Percentiles rank a stretch among this genome's conserved stretches.
phyloP scores from a whole-genome alignment of 1,140 invertebrate genomes.

The Zeugodacus cucurbitae region DNA sequence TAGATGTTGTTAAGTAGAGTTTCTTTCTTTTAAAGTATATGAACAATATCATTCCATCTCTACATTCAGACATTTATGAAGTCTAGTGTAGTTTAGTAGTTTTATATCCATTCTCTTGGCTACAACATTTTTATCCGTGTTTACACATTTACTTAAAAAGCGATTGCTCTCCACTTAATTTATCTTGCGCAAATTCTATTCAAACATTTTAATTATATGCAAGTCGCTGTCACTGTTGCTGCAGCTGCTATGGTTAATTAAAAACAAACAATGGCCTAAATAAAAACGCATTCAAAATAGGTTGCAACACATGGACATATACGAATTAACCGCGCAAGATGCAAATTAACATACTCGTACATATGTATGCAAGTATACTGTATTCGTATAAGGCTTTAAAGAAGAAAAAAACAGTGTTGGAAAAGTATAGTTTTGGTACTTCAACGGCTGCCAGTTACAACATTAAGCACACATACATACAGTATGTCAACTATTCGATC shows the following conservation, averaged over 20 bases:
- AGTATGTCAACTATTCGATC: too few species aligned
- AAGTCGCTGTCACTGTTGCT: background rate
- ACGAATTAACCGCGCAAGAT: background rate
- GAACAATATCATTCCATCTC: too few species aligned
- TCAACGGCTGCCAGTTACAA: background rate
- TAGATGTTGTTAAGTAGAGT: too few species aligned
- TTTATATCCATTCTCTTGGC: too few species aligned
- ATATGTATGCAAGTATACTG: background rate
- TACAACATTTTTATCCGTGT: background rate
- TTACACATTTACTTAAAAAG: background rate
- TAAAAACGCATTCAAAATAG: conserved; percentile 20
- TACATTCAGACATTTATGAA: too few species aligned
- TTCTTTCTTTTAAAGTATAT: too few species aligned
- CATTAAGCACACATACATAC: too few species aligned
- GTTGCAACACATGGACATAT: background rate
- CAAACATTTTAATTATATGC: conserved; percentile 20
- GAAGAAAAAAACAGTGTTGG: background rate
- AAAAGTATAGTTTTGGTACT: background rate
- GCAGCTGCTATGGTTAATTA: background rate
- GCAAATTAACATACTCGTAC: background rate
- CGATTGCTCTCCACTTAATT: background rate
- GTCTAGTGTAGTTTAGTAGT: too few species aligned
- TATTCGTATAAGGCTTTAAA: too few species aligned
- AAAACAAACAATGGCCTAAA: conserved; percentile 20
- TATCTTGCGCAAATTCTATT: background rate